Evolutionary conservation across 2,113 vertebrate species (phyloP).

Genomic region (Microtus pennsylvanicus): DNA sequence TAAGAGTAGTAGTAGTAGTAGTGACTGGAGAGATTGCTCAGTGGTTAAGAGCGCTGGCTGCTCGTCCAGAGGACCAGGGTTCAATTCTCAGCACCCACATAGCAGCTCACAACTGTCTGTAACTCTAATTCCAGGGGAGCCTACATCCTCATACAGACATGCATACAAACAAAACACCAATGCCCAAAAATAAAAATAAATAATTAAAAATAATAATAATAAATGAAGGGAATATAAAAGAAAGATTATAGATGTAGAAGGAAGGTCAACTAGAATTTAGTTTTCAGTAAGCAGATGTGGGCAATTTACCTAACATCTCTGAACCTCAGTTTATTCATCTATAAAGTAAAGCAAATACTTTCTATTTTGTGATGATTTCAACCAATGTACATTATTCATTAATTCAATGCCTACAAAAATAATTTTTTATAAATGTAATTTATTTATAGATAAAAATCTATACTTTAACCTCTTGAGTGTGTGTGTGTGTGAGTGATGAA

Average conservation of each 20-base stretch:
- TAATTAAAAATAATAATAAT: too few relatives aligned
- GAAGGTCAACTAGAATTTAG: constrained; percentile 11
- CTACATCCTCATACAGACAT: too few relatives aligned
- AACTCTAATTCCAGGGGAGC: too few relatives aligned
- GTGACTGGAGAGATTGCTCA: too few relatives aligned
- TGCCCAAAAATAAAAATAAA: too few relatives aligned
- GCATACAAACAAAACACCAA: too few relatives aligned
- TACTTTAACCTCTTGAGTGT: not conserved
- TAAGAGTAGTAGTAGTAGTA: too few relatives aligned
- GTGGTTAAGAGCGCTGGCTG: too few relatives aligned
- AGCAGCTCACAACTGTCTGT: too few relatives aligned
- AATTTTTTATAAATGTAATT: constrained; percentile 19
- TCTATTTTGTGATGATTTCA: constrained; percentile 35
- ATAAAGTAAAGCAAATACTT: not conserved
- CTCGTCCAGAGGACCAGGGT: too few relatives aligned
- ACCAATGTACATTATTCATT: not conserved
- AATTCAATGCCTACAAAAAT: not conserved
- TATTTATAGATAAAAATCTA: constrained; percentile 31
- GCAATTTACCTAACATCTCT: constrained; percentile 20
- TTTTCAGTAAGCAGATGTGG: not conserved
- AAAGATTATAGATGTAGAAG: constrained; percentile 8
- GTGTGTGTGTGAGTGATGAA: not conserved
- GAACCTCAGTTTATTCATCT: constrained; percentile 41
- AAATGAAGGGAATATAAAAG: not conserved
- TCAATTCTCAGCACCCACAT: too few relatives aligned